A percentile compares a stretch with the other conserved stretches of the same genome.
phyloP scores from a whole-genome alignment of 2,888 invertebrate species.

The Meteorus colon region DNA sequence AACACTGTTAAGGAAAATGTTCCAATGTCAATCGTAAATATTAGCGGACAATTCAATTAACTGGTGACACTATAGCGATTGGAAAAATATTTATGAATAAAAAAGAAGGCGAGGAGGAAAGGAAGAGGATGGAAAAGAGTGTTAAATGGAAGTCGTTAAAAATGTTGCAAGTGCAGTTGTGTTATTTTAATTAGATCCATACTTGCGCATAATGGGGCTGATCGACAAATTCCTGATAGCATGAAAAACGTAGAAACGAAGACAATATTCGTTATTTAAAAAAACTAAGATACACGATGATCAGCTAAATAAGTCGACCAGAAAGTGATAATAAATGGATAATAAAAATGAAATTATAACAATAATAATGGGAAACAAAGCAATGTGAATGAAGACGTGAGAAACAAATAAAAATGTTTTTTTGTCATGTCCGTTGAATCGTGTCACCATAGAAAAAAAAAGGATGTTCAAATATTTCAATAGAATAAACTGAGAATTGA shows the following conservation, averaged over 20 bases:
- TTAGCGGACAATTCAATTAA: constrained; percentile 23
- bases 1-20: not conserved
- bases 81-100: not conserved
- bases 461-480: not conserved
- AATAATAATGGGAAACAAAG: not conserved
- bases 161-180: constrained; percentile 52
- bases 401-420: not conserved
- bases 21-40: constrained; percentile 17
- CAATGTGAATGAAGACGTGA: not conserved
- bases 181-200: constrained; percentile 53
- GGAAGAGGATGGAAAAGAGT: constrained; percentile 43
- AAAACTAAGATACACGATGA: constrained; percentile 31
- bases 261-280: constrained; percentile 40
- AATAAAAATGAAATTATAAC: not conserved
- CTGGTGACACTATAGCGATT: not conserved
- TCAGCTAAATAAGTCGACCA: not conserved
- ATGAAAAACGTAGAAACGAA: constrained; percentile 61
- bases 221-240: constrained; percentile 74
- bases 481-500: constrained; percentile 1
- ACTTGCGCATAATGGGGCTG: constrained; percentile 75
- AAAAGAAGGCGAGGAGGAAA: not conserved
- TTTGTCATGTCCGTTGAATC: constrained; percentile 1
- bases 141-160: constrained; percentile 69
- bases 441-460: constrained; percentile 10
- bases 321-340: constrained; percentile 33